A percentile compares a stretch with the other conserved stretches of the same genome.
These are phyloP conservation scores for Pipa parva DNA, from an alignment of 2,113 vertebrate species.

Conservation along the genomic window DNA sequence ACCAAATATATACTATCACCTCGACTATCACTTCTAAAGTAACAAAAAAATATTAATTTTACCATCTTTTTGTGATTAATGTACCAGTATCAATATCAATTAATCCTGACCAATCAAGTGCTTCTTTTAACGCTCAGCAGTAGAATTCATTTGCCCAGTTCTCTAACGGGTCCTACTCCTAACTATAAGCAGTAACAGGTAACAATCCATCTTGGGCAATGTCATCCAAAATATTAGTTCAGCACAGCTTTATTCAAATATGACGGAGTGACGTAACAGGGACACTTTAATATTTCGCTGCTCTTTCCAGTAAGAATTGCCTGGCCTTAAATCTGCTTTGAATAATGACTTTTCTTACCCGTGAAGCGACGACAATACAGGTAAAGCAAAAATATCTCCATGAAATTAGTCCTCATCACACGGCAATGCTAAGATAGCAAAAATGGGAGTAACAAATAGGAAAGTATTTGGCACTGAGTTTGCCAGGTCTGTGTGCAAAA, in stretches of 20 bases:
- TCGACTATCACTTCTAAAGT: too few relatives aligned
- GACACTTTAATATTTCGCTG: not conserved
- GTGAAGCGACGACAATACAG: not conserved
- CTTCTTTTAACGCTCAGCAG: not conserved
- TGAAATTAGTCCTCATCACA: not conserved
- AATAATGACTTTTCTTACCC: not conserved
- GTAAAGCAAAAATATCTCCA: not conserved
- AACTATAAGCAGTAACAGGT: not conserved
- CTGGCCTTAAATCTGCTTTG: not conserved
- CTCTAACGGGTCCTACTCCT: not conserved
- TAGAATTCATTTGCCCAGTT: not conserved
- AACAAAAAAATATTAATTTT: too few relatives aligned
- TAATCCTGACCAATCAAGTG: too few relatives aligned
- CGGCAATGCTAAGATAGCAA: too few relatives aligned
- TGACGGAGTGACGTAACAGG: not conserved
- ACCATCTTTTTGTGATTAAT: too few relatives aligned
- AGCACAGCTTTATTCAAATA: constrained; percentile 6
- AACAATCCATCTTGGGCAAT: not conserved
- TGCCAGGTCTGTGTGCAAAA: too few relatives aligned
- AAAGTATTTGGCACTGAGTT: too few relatives aligned
- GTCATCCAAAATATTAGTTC: not conserved
- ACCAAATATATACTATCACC: too few relatives aligned
- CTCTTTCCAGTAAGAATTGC: not conserved
- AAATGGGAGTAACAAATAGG: too few relatives aligned
- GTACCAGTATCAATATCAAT: too few relatives aligned